A percentile compares a stretch with the other conserved stretches of the same genome.
Evolutionary conservation across 2,797 vertebrate species (phyloP).

Genomic region (Darevskia nairensis): DNA sequence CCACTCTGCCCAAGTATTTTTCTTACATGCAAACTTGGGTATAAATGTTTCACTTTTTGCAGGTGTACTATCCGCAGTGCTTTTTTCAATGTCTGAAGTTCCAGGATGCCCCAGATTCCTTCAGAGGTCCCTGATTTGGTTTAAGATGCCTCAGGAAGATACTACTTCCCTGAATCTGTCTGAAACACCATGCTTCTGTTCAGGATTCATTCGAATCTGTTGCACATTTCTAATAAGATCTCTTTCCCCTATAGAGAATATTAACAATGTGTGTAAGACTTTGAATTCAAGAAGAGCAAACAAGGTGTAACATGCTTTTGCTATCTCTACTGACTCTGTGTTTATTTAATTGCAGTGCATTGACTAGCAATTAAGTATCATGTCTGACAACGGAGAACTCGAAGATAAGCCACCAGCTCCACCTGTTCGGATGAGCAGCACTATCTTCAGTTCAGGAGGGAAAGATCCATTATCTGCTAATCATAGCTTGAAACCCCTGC

Average conservation of each 20-base stretch:
- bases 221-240: no score
- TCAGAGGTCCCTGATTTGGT: no score
- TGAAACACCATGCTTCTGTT: no score
- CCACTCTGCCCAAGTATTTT: no score
- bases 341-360: conserved; percentile 64
- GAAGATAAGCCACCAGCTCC: conserved; percentile 98
- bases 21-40: no score
- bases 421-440: conserved; percentile 94
- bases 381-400: conserved; percentile 96
- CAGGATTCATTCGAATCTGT: no score
- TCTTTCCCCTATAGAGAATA: not conserved
- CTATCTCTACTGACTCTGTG: conserved; percentile 5
- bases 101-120: no score
- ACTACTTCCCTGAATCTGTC: no score
- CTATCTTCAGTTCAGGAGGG: conserved; percentile 86
- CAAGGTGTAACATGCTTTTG: not conserved
- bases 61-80: no score
- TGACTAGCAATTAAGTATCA: conserved; percentile 77
- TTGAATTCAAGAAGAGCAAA: not conserved
- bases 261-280: not conserved
- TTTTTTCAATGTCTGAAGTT: no score
- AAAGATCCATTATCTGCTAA: conserved; percentile 90
- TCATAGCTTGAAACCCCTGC: conserved; percentile 95
- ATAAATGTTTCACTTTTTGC: no score
- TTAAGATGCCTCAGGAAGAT: no score